phyloP scores from a whole-genome alignment of 2,113 vertebrate species.

The Bubo blakistoni region DNA sequence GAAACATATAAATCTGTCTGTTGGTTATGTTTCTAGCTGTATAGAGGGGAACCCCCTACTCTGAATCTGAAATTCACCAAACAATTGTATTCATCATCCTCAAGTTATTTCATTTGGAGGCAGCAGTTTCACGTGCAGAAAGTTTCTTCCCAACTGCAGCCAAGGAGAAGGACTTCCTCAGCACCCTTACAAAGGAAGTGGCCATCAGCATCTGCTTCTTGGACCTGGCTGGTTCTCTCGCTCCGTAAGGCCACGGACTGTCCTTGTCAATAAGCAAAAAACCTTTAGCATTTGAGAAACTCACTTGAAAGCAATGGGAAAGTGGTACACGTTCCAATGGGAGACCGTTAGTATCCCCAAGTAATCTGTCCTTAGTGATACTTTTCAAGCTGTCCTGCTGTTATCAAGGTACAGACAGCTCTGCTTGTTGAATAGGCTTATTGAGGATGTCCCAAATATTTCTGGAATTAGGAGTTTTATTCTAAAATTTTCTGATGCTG shows the following conservation, averaged over 20 bases:
- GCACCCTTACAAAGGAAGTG: accelerated
- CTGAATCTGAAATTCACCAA: background rate
- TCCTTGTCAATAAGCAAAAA: background rate
- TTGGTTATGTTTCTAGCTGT: background rate
- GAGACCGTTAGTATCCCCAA: background rate
- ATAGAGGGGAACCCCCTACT: background rate
- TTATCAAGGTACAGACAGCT: background rate
- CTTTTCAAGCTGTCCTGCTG: background rate
- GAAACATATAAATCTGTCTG: background rate
- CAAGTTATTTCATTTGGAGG: background rate
- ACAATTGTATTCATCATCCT: background rate
- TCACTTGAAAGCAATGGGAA: background rate
- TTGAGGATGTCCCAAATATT: background rate
- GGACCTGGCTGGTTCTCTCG: background rate
- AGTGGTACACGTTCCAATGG: background rate
- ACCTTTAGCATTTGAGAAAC: background rate
- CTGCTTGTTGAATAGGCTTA: background rate
- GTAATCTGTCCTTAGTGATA: background rate
- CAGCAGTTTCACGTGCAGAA: background rate
- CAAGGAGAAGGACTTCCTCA: background rate
- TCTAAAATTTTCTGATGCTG: background rate
- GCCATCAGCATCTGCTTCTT: background rate
- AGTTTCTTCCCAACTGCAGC: background rate
- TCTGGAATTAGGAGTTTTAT: background rate
- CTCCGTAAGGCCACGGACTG: accelerated